A percentile compares a stretch with the other conserved stretches of the same genome.
Conservation (phyloP, 2,113 vertebrate genomes). For the Pollimyrus isidori region DNA sequence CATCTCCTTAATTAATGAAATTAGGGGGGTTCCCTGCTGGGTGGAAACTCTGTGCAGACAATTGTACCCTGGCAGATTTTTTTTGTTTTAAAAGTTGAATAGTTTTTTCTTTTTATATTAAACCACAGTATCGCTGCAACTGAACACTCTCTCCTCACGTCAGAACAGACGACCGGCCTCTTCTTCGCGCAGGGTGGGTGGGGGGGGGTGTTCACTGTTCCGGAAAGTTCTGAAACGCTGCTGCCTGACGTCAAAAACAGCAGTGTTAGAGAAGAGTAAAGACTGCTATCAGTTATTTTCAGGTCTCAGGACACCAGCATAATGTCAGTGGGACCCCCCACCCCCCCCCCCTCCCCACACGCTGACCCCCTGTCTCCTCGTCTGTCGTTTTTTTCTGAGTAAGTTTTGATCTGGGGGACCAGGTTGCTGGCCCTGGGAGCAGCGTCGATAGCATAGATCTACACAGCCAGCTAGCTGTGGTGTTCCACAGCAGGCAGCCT, state of each 20-base stretch:
- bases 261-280: not conserved
- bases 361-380: not conserved
- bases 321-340: not conserved
- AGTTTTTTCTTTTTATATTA: conserved; percentile 31
- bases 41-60: conserved; percentile 46
- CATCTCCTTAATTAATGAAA: conserved; percentile 69
- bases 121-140: conserved; percentile 8
- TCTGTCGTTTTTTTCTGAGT: conserved; percentile 5
- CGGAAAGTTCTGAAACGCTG: not conserved
- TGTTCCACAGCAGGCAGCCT: not conserved
- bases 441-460: conserved; percentile 3
- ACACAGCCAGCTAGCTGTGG: not conserved
- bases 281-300: not conserved
- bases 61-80: conserved; percentile 43
- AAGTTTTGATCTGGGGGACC: not conserved
- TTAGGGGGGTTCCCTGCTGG: conserved; percentile 61
- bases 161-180: not conserved
- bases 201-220: not conserved
- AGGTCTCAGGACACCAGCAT: too few relatives aligned
- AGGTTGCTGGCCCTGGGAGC: not conserved
- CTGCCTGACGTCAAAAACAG: not conserved
- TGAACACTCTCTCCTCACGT: not conserved
- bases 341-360: too few relatives aligned
- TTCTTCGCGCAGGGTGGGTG: not conserved
- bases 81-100: conserved; percentile 53